Conservation (phyloP, 2,888 invertebrate genomes). For the Amiota minor region DNA sequence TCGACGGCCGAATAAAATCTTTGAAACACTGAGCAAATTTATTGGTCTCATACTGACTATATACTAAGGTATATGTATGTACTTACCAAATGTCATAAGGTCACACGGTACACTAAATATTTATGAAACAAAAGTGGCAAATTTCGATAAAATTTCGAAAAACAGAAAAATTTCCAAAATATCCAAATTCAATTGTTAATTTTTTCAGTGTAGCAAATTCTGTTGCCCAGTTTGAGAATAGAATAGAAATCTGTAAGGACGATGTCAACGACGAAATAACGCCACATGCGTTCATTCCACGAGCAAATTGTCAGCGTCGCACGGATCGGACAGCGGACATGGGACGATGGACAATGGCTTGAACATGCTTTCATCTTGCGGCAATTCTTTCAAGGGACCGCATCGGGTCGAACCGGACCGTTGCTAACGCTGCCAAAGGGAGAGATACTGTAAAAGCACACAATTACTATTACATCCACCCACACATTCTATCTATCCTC, state of each 20-base stretch:
- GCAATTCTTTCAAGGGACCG: slow-evolving; percentile 66
- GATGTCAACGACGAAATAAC: slow-evolving; percentile 62
- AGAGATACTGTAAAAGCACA: slow-evolving; percentile 17
- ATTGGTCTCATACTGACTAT: background rate
- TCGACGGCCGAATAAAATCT: slow-evolving; percentile 11
- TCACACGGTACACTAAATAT: too few species aligned
- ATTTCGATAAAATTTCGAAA: too few species aligned
- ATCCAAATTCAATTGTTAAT: background rate
- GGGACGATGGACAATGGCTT: slow-evolving; percentile 57
- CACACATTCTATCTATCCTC: slow-evolving; percentile 7
- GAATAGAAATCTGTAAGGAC: slow-evolving; percentile 61
- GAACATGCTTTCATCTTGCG: slow-evolving; percentile 62
- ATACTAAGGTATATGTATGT: slow-evolving; percentile 16
- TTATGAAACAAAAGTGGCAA: too few species aligned
- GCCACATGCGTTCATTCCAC: slow-evolving; percentile 69
- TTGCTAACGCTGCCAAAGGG: slow-evolving; percentile 57
- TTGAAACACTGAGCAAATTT: slow-evolving; percentile 44
- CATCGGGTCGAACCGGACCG: slow-evolving; percentile 37
- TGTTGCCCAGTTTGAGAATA: slow-evolving; percentile 66
- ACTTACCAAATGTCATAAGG: background rate
- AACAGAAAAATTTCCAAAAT: background rate
- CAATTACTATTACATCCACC: slow-evolving; percentile 11
- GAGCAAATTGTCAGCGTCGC: slow-evolving; percentile 67
- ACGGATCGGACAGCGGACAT: slow-evolving; percentile 60
- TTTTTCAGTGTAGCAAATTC: slow-evolving; percentile 55